Conservation (phyloP, 2,888 invertebrate species). For the Amblyjoppa fuscipennis region DNA sequence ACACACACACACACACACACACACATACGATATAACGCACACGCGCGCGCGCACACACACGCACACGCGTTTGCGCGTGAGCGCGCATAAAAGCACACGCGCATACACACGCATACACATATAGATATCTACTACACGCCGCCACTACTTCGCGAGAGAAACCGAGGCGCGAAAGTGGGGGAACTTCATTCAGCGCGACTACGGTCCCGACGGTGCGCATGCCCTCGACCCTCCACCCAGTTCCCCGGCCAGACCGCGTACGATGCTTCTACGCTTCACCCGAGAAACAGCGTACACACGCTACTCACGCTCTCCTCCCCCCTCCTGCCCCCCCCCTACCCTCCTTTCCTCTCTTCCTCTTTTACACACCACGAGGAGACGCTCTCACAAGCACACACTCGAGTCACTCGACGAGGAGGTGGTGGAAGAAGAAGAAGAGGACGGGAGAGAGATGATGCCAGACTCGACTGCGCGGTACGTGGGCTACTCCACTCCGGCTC, state of each 20-base stretch:
- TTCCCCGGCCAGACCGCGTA: conserved; percentile 66
- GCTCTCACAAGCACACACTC: conserved; percentile 49
- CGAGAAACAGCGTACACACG: conserved; percentile 81
- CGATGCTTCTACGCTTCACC: conserved; percentile 68
- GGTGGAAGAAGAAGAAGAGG: conserved; percentile 36
- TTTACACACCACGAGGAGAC: conserved; percentile 47
- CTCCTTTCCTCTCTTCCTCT: conserved; percentile 21
- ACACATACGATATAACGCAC: too few species aligned
- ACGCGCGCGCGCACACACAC: background rate
- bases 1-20: conserved; percentile 20
- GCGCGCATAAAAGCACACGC: background rate
- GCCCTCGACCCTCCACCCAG: conserved; percentile 75
- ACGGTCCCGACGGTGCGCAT: conserved; percentile 76
- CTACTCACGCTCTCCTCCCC: conserved; percentile 81
- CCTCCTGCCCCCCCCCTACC: conserved; percentile 53
- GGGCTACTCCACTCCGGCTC: conserved; percentile 49
- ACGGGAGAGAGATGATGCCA: conserved; percentile 35
- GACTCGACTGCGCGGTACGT: conserved; percentile 43
- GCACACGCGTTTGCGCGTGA: background rate
- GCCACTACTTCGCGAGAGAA: conserved; percentile 14
- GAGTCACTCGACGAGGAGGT: conserved; percentile 55
- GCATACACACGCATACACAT: conserved; percentile 26
- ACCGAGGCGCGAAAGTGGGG: conserved; percentile 71
- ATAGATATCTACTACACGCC: conserved; percentile 45
- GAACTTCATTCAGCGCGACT: conserved; percentile 83